phyloP scores from a whole-genome alignment of 2,888 invertebrate genomes.

The Dendrolimus pini region DNA sequence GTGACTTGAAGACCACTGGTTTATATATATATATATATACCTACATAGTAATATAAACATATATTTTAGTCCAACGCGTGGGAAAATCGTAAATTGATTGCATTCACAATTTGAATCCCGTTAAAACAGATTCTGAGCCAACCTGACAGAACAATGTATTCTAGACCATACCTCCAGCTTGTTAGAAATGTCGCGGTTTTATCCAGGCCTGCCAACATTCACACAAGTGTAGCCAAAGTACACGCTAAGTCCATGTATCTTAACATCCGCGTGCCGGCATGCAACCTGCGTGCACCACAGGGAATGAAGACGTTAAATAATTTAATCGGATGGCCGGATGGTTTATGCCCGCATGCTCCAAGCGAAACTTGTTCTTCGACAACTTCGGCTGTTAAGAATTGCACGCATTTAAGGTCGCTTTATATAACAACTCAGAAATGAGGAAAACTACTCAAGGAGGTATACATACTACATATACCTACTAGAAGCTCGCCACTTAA shows the following conservation, averaged over 20 bases:
- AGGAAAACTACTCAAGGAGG: too few species aligned
- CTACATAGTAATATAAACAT: too few species aligned
- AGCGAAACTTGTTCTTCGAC: constrained; percentile 30
- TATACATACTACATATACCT: too few species aligned
- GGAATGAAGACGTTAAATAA: constrained; percentile 75
- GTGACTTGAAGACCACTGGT: too few species aligned
- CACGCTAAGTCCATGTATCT: constrained; percentile 48
- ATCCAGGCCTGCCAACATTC: not conserved
- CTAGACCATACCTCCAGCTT: not conserved
- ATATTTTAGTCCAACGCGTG: not conserved
- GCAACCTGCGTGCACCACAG: constrained; percentile 65
- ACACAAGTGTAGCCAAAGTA: constrained; percentile 7
- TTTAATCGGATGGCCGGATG: constrained; percentile 66
- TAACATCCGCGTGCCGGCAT: constrained; percentile 61
- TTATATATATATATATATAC: too few species aligned
- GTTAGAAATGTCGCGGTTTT: not conserved
- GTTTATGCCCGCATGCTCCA: constrained; percentile 54
- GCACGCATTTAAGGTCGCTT: not conserved
- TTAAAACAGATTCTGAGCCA: not conserved
- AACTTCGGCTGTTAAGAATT: constrained; percentile 6
- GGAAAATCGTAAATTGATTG: not conserved
- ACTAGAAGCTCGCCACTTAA: too few species aligned
- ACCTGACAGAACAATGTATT: not conserved
- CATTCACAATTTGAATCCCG: not conserved
- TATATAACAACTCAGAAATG: not conserved